Percentiles rank a stretch among this genome's conserved stretches.
These are phyloP conservation scores for Mimas tiliae DNA, from an alignment of 2,888 invertebrate species.

Conservation along the genomic window DNA sequence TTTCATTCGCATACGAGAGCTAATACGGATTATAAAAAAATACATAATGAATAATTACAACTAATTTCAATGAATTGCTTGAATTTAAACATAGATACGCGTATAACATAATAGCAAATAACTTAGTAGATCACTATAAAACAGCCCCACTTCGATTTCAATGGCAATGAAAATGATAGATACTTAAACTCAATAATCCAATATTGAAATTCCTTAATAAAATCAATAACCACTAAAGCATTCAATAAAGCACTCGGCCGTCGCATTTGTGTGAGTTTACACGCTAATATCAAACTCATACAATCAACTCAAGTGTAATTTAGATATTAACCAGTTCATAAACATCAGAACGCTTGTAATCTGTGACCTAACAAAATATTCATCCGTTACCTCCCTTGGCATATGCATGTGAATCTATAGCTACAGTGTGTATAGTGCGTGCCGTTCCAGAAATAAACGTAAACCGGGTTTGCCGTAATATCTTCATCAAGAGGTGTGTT, in stretches of 20 bases:
- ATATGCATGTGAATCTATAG: slow-evolving; percentile 4
- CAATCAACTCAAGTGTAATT: slow-evolving; percentile 24
- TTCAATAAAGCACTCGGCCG: slow-evolving; percentile 18
- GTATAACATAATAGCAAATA: no score
- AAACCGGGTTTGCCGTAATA: slow-evolving; percentile 70
- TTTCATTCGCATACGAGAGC: no score
- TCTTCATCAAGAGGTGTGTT: slow-evolving; percentile 81
- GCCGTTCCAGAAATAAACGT: slow-evolving; percentile 72
- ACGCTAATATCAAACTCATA: slow-evolving; percentile 15
- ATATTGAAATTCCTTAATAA: slow-evolving; percentile 12
- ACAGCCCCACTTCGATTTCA: not conserved
- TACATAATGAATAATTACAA: no score
- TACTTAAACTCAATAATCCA: not conserved
- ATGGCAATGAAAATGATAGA: not conserved
- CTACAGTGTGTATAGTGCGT: slow-evolving; percentile 20
- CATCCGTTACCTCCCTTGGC: slow-evolving; percentile 23
- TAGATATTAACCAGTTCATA: slow-evolving; percentile 28
- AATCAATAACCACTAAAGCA: slow-evolving; percentile 22
- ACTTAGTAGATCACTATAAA: not conserved
- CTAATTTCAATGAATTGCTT: no score
- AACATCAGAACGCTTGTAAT: slow-evolving; percentile 27
- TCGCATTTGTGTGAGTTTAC: slow-evolving; percentile 15
- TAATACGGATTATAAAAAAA: no score
- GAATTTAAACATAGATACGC: no score
- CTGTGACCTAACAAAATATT: slow-evolving; percentile 30